Base-by-base conservation (phyloP, 1,140 invertebrate species). In the Leptopilina clavipes region DNA sequence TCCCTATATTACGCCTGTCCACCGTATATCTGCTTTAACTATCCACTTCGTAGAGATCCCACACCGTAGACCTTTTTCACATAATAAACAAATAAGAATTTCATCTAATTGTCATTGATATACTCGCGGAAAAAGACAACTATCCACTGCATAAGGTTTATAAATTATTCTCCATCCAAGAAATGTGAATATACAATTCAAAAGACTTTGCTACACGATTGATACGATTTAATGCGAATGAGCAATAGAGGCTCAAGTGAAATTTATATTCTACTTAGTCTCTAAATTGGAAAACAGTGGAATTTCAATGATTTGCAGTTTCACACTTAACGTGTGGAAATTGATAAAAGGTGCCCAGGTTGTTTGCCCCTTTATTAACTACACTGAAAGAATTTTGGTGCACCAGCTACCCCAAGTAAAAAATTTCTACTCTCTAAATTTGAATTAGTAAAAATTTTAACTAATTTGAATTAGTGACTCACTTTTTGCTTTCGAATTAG, bases 11-110 rank as follows among this genome's bases (percentile, higher is more conserved):
- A 88, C 81, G 80, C 83, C 84, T 85, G 86, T 86, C 85, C 80
- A 84, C 87, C 84, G 88, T 88, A 89, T 87, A 88, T 89, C 85
- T 86, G 85, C 85, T 85, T 87, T 88, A 87, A 89, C 86, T 89
- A 87, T 89, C 85, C 82, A 79, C 76, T 84, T 75, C 79, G 81
- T 74, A 82, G 85, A 84, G 84, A 86, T 82, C 80, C 75, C 76
- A 73, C 75, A 48, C 78, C 74, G 78, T 76, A 78, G 78, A 79
- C 80, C 77, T 83, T 77, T 80, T 82, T 85, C 82, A 82, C 81
- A 81, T 84, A 84, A 85, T 85, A 85, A 85, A 83, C 81, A 81
- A 84, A 82, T 81, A 81, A 82, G 81, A 80, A 80, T 82, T 83
- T 84, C 76, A 82, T 82, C 82, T 85, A 85, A 83, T 84, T 83